These are phyloP conservation scores for Andrena praecox DNA, from an alignment of 2,888 invertebrate genomes.

Conservation along the genomic window DNA sequence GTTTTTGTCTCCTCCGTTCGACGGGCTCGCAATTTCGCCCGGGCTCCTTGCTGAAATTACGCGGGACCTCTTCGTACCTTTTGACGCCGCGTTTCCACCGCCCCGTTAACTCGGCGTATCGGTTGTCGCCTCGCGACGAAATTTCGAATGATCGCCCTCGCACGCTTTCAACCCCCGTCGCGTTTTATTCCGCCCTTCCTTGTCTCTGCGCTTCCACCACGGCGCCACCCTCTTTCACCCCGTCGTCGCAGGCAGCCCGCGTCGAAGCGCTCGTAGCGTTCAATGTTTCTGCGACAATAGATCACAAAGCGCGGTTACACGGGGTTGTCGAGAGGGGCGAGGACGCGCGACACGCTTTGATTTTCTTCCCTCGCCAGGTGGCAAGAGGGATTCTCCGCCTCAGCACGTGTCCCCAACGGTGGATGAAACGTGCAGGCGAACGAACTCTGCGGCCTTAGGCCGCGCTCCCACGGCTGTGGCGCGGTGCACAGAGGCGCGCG, in stretches of 20 bases:
- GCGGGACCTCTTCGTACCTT: conserved; percentile 45
- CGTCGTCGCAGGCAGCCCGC: background rate
- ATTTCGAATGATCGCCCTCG: conserved; percentile 39
- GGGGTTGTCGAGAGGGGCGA: background rate
- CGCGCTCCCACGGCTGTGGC: conserved; percentile 7
- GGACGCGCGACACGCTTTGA: conserved; percentile 33
- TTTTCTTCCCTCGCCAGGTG: background rate
- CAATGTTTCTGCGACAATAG: conserved; percentile 62
- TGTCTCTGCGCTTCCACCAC: background rate
- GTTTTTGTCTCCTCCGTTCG: conserved; percentile 27
- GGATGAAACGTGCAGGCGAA: conserved; percentile 14
- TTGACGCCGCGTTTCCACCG: conserved; percentile 22
- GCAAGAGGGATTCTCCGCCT: conserved; percentile 27
- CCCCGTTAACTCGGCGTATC: conserved; percentile 19
- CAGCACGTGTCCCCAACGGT: conserved; percentile 22
- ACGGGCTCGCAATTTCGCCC: conserved; percentile 31
- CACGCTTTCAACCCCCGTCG: background rate
- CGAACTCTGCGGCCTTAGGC: background rate
- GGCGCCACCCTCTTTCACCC: background rate
- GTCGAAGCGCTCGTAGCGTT: conserved; percentile 50
- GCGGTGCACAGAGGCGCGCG: background rate
- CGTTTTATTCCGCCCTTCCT: background rate
- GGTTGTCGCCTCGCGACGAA: conserved; percentile 40
- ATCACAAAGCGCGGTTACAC: conserved; percentile 49
- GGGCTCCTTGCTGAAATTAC: conserved; percentile 49